Conservation (phyloP, 2,113 vertebrate species). For the Dasyurus viverrinus region DNA sequence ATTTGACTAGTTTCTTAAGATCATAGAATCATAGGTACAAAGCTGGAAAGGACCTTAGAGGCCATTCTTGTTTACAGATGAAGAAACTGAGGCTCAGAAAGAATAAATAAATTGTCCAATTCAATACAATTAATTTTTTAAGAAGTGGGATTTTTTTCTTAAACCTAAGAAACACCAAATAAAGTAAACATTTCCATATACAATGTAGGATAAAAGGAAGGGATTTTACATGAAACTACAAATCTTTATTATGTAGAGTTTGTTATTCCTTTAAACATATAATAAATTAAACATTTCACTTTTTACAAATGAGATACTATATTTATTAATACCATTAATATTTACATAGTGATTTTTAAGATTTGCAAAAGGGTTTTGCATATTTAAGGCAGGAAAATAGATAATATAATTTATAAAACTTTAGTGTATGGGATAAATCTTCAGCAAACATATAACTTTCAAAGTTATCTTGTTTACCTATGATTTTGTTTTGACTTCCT, state of each 20-base stretch:
- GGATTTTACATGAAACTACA: background rate
- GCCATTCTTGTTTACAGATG: background rate
- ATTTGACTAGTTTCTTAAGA: background rate
- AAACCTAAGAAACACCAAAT: background rate
- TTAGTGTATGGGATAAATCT: no score
- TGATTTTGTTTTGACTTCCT: background rate
- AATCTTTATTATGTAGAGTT: background rate
- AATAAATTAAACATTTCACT: background rate
- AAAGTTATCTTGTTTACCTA: background rate
- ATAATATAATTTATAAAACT: no score
- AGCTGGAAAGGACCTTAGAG: background rate
- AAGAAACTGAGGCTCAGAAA: background rate
- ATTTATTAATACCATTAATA: no score
- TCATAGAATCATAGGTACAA: background rate
- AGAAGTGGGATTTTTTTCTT: background rate
- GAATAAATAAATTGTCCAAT: background rate
- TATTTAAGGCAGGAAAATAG: no score
- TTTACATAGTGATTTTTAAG: no score
- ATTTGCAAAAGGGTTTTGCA: no score
- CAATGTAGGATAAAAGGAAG: background rate
- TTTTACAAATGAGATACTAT: no score
- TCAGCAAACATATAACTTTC: background rate
- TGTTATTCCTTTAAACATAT: background rate
- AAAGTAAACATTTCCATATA: background rate
- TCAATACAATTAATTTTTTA: background rate